These are phyloP conservation scores for Amiota communis DNA, from an alignment of 2,888 invertebrate species.

Conservation along the genomic window DNA sequence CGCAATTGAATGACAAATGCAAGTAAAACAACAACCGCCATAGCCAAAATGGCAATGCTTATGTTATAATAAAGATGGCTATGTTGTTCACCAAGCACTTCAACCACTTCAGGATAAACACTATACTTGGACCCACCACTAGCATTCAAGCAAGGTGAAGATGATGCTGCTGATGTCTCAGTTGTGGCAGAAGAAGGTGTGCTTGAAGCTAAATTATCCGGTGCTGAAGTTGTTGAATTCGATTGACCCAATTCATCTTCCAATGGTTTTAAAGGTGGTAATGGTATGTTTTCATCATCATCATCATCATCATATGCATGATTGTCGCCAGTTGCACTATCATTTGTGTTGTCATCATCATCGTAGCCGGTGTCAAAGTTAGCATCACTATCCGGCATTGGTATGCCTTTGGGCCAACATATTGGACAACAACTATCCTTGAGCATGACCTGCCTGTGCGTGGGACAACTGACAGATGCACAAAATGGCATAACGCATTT, in stretches of 20 bases:
- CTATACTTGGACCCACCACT: slow-evolving; percentile 36
- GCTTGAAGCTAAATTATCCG: slow-evolving; percentile 24
- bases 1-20: slow-evolving; percentile 49
- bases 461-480: slow-evolving; percentile 64
- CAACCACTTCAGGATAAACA: slow-evolving; percentile 62
- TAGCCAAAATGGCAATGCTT: slow-evolving; percentile 44
- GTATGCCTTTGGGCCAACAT: slow-evolving; percentile 68
- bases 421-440: slow-evolving; percentile 70
- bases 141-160: slow-evolving; percentile 27
- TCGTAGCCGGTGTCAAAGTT: slow-evolving; percentile 53
- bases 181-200: slow-evolving; percentile 6
- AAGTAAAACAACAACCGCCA: slow-evolving; percentile 53
- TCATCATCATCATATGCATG: slow-evolving; percentile 38
- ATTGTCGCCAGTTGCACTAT: slow-evolving; percentile 34
- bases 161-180: slow-evolving; percentile 17
- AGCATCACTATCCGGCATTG: slow-evolving; percentile 59
- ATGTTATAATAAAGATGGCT: slow-evolving; percentile 29
- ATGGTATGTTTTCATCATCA: slow-evolving; percentile 26
- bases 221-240: slow-evolving; percentile 28
- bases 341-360: slow-evolving; percentile 28
- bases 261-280: slow-evolving; percentile 20
- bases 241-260: background rate
- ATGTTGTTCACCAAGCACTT: slow-evolving; percentile 51
- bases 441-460: slow-evolving; percentile 61
- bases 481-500: slow-evolving; percentile 68